Evolutionary conservation across 1,140 invertebrate genomes (phyloP).

Genomic region (Drosophila neocordata): DNA sequence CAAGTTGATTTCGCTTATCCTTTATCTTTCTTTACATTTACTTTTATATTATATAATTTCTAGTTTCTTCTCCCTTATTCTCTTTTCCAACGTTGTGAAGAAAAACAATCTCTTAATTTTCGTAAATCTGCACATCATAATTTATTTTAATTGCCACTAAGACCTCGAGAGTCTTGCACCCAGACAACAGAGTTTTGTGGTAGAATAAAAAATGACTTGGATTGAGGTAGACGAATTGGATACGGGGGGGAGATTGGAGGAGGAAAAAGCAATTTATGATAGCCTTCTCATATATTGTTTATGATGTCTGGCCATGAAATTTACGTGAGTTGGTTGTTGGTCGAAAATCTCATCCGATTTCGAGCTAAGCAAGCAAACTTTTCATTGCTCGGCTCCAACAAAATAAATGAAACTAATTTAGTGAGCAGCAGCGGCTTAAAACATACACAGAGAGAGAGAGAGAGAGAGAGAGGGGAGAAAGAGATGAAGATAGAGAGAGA

Average conservation of each 20-base stretch:
- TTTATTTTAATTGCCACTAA: conserved; percentile 82
- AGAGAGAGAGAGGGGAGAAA: neutral
- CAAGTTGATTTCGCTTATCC: conserved; percentile 80
- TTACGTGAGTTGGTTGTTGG: conserved; percentile 59
- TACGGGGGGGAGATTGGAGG: conserved; percentile 18
- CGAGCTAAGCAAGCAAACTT: conserved; percentile 47
- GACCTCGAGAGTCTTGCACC: conserved; percentile 47
- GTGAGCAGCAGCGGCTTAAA: conserved; percentile 55
- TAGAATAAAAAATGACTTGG: conserved; percentile 69
- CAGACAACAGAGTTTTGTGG: conserved; percentile 26
- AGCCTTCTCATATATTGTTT: conserved; percentile 65
- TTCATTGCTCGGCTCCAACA: conserved; percentile 22
- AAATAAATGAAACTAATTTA: conserved; percentile 80
- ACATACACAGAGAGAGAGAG: conserved; percentile 20
- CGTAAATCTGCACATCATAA: conserved; percentile 82
- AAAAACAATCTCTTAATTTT: conserved; percentile 82
- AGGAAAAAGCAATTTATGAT: conserved; percentile 75
- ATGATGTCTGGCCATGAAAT: conserved; percentile 71
- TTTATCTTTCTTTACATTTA: conserved; percentile 43
- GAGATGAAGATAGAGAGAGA: neutral
- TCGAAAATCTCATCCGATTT: conserved; percentile 27
- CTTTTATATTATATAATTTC: conserved; percentile 61
- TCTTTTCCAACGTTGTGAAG: conserved; percentile 25
- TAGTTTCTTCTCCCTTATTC: conserved; percentile 21
- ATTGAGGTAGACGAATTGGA: conserved; percentile 23